A percentile compares a stretch with the other conserved stretches of the same genome.
Conservation (phyloP, 2,888 invertebrate species). For the Acronicta leporina region DNA sequence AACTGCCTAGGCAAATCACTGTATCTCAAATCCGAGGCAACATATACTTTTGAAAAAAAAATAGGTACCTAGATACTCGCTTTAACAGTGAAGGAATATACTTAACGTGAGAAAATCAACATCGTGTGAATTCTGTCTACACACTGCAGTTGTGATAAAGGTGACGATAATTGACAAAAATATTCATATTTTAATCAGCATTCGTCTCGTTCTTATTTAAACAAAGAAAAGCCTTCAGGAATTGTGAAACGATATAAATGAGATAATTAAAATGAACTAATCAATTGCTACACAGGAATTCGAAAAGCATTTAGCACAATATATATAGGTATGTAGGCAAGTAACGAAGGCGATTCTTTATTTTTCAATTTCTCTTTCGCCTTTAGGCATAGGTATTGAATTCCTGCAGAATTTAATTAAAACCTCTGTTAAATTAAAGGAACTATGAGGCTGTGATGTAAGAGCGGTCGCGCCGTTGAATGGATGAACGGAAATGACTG, state of each 20-base stretch:
- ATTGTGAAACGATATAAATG: not conserved
- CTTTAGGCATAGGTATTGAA: constrained; percentile 34
- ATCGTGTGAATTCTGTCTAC: too few species aligned
- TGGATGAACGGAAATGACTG: constrained; percentile 18
- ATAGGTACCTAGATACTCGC: too few species aligned
- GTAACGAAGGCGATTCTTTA: constrained; percentile 7
- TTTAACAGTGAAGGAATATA: too few species aligned
- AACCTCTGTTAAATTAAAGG: constrained; percentile 41
- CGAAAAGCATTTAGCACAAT: constrained; percentile 14
- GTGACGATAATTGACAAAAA: not conserved
- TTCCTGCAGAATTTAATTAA: constrained; percentile 44
- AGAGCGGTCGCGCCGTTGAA: constrained; percentile 22
- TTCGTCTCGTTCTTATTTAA: not conserved
- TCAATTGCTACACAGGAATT: constrained; percentile 7
- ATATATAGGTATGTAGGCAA: not conserved
- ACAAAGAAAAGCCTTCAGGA: not conserved
- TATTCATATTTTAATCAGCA: not conserved
- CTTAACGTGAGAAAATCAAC: too few species aligned
- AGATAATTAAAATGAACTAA: constrained; percentile 1
- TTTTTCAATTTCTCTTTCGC: constrained; percentile 26
- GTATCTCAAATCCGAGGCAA: too few species aligned
- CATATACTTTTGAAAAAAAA: too few species aligned
- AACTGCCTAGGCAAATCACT: too few species aligned
- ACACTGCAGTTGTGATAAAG: too few species aligned
- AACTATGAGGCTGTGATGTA: constrained; percentile 40